A percentile compares a stretch with the other conserved stretches of the same genome.
phyloP scores from a whole-genome alignment of 2,113 vertebrate species.

The Ancistrus triradiatus region DNA sequence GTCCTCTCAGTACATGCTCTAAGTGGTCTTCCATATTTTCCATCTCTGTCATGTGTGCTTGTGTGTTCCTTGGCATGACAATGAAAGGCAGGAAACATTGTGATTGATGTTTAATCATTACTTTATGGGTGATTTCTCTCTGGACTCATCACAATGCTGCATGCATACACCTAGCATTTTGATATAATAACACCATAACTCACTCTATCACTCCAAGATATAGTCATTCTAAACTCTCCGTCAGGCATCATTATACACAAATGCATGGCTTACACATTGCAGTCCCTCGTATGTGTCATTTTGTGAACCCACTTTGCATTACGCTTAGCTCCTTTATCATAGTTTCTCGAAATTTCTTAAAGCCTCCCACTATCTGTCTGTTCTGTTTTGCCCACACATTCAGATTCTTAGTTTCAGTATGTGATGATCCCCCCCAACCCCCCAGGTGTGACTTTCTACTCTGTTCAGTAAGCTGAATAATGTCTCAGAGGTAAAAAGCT shows the following conservation, averaged over 20 bases:
- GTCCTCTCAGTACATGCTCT: conserved; percentile 38
- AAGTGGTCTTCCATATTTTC: conserved; percentile 28
- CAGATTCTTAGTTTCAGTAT: conserved; percentile 15
- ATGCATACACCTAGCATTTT: neutral
- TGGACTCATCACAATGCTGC: conserved; percentile 24
- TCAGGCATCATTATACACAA: conserved; percentile 21
- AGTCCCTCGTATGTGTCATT: neutral
- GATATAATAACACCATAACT: conserved; percentile 32
- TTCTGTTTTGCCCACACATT: conserved; percentile 2
- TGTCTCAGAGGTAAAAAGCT: conserved; percentile 21
- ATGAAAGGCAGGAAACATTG: neutral
- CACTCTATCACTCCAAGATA: conserved; percentile 7
- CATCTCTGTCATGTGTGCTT: neutral
- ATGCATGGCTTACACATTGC: neutral
- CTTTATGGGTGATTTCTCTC: conserved; percentile 22
- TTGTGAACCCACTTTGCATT: conserved; percentile 25
- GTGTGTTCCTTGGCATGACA: neutral
- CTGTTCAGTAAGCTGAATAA: conserved; percentile 16
- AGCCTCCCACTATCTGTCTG: neutral
- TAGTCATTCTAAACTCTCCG: conserved; percentile 4
- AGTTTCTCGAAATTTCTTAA: neutral
- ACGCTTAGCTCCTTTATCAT: conserved; percentile 9
- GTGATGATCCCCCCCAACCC: conserved; percentile 16
- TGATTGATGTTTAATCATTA: conserved; percentile 35
- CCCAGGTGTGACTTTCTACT: conserved; percentile 28